Conservation (phyloP, 1,140 invertebrate species). For the Zaprionus inermis region DNA sequence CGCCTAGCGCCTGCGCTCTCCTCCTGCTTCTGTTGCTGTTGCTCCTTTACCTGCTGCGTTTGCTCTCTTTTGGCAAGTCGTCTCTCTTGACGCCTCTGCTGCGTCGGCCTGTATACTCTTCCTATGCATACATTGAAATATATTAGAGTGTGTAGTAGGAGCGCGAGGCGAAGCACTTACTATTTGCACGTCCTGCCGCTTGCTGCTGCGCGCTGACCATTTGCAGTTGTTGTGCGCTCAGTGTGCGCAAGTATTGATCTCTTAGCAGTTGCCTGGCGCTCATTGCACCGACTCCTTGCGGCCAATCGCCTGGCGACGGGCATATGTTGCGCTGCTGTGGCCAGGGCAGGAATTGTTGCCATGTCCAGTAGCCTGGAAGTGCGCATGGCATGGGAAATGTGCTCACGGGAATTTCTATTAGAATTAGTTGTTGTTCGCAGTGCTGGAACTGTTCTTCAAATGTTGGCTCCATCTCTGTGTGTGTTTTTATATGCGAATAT, state of each 20-base stretch:
- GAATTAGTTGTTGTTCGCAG: neutral
- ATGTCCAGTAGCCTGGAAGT: neutral
- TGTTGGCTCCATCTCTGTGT: neutral
- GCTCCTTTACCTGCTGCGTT: conserved; percentile 7
- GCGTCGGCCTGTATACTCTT: conserved; percentile 3
- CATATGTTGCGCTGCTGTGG: too few species aligned
- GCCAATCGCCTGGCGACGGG: neutral
- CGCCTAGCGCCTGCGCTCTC: conserved; percentile 38
- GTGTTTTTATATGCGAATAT: neutral
- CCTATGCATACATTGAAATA: conserved; percentile 3
- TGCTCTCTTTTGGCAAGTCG: conserved; percentile 3
- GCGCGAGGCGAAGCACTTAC: neutral
- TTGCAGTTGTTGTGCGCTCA: conserved; percentile 3
- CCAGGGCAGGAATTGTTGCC: neutral
- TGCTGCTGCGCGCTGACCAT: neutral
- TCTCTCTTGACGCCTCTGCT: neutral
- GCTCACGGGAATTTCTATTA: neutral
- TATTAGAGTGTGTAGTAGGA: neutral
- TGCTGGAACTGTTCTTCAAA: neutral
- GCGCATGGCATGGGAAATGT: neutral
- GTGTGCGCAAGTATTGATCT: conserved; percentile 1
- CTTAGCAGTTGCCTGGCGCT: neutral
- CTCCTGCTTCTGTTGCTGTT: neutral
- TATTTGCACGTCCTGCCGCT: neutral
- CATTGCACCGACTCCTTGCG: neutral